phyloP scores from a whole-genome alignment of 2,113 vertebrate genomes.

The Alaudala cheleensis region DNA sequence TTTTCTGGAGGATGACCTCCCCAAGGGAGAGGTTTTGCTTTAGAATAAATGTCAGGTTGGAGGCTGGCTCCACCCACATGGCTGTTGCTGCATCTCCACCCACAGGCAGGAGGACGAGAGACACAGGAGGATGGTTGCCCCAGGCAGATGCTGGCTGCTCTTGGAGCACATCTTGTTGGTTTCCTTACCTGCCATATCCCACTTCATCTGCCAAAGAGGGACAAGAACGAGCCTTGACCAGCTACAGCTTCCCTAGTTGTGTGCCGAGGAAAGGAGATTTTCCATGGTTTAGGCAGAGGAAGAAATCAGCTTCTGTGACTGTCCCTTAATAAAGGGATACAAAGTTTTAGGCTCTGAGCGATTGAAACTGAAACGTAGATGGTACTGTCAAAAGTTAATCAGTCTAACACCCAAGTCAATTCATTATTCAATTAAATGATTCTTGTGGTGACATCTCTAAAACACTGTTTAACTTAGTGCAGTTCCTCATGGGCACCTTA shows the following conservation, averaged over 20 bases:
- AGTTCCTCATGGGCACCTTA: accelerated
- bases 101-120: not conserved
- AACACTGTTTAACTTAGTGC: not conserved
- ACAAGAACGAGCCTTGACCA: not conserved
- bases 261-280: not conserved
- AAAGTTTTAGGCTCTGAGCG: not conserved
- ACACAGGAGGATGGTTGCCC: not conserved
- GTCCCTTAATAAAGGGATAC: not conserved
- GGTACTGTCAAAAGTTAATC: not conserved
- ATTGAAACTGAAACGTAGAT: not conserved
- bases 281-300: not conserved
- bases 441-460: not conserved
- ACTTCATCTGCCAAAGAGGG: not conserved
- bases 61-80: not conserved
- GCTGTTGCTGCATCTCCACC: not conserved
- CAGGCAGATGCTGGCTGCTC: not conserved
- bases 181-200: not conserved
- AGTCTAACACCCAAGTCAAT: not conserved
- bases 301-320: not conserved
- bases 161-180: not conserved
- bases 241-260: not conserved
- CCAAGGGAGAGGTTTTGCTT: not conserved
- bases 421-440: not conserved
- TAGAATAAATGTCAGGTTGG: not conserved
- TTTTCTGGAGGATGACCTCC: not conserved